Evolutionary conservation across 53 echinoderm and acorn worm genomes (phyloP), one percentile per base, ranked within the genome.

Genomic region (Echinarachnius parma): DNA sequence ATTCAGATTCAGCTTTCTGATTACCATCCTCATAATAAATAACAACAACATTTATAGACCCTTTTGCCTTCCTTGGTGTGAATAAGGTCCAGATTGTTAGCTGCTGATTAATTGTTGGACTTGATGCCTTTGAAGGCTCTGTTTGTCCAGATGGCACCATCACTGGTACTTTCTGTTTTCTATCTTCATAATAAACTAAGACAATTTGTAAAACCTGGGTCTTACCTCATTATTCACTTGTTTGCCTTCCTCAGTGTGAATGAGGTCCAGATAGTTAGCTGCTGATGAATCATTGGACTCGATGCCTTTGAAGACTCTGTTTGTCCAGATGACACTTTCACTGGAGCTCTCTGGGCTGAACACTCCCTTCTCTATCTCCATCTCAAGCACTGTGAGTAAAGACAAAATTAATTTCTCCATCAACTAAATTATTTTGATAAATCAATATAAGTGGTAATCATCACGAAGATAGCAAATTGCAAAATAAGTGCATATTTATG

Each of bases 351-450:
- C 79, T 2, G 96, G 90, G 19, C 84, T 81, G 53, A 96, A 90
- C 9, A 90, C 87, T 9, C 91, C 96, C 47, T 96, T 81, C 48
- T 91, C 91, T 3, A 88, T 80, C 66, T 96, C 96, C 60, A 76
- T 88, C 71, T 91, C 59, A 11, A 75, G 46, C 46, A 75, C 75
- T 75, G 75, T 3, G 15, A 39, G 39, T 9, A n/a, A 5, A 53
- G n/a, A 53, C 8, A n/a, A 53, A 23, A 45, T 10, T 10, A 16
- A 10, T 11, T n/a, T n/a, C n/a, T n/a, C n/a, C n/a, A 53, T 8
- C 54, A 9, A 53, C 18, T 53, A 9, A 19, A 11, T 42, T 42
- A 42, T 42, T 13, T 13, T 9, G 42, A 14, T 8, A 42, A 9
- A 42, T 42, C 42, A 42, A 7, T 9, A 42, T 42, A 14, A 14